Conservation (phyloP, 2,888 invertebrate genomes). For the Eristalis tenax region DNA sequence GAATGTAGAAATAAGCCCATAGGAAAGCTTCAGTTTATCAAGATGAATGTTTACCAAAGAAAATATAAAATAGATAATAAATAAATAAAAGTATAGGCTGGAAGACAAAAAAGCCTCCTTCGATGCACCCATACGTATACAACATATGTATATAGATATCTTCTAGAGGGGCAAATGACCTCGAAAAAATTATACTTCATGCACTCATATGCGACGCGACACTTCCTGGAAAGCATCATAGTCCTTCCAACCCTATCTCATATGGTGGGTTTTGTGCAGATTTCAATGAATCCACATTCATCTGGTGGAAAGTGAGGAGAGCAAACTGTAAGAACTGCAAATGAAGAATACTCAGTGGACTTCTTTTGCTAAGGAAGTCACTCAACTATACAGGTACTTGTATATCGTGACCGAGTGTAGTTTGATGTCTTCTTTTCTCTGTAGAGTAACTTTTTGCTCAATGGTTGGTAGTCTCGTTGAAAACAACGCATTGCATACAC, state of each 20-base stretch:
- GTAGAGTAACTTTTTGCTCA: neutral
- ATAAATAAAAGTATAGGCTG: neutral
- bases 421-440: constrained; percentile 54
- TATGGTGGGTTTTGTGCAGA: neutral
- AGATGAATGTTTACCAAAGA: neutral
- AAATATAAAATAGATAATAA: neutral
- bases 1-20: neutral
- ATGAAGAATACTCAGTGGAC: neutral
- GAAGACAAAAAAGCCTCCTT: neutral
- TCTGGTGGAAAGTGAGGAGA: constrained; percentile 58
- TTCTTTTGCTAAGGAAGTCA: constrained; percentile 44
- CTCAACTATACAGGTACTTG: constrained; percentile 50
- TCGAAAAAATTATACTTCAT: constrained; percentile 60
- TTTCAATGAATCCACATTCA: constrained; percentile 60
- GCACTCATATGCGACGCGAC: constrained; percentile 47
- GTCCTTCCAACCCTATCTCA: constrained; percentile 34
- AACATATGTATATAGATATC: neutral
- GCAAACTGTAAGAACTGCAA: constrained; percentile 43
- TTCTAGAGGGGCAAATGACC: constrained; percentile 60
- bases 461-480: neutral
- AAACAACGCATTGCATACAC: neutral
- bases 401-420: constrained; percentile 45
- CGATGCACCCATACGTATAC: neutral
- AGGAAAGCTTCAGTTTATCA: neutral
- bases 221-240: constrained; percentile 39